Percentiles rank a stretch among this genome's conserved stretches.
Conservation (phyloP, 2,113 vertebrate genomes). For the Nematolebias whitei region DNA sequence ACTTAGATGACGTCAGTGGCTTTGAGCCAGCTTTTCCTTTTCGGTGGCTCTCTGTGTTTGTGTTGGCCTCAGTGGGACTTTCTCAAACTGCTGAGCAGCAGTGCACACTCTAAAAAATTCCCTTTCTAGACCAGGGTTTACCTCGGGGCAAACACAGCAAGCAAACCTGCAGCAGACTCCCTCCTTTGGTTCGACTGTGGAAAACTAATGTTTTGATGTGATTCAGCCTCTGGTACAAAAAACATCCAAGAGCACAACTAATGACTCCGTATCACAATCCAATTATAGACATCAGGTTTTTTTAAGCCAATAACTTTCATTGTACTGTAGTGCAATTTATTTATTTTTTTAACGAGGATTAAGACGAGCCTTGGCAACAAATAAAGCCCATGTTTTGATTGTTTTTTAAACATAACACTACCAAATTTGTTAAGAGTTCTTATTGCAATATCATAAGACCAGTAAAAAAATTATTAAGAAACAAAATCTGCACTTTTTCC, state of each 20-base stretch:
- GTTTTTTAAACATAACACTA: no score
- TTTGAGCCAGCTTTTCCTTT: conserved; percentile 88
- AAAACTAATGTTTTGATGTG: conserved; percentile 51
- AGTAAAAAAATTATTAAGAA: no score
- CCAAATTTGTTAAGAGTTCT: no score
- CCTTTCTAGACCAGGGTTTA: conserved; percentile 89
- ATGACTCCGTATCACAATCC: conserved; percentile 31
- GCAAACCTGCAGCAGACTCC: conserved; percentile 53
- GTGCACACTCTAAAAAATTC: conserved; percentile 88
- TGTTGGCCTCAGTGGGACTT: conserved; percentile 84
- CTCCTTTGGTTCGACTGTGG: conserved; percentile 43
- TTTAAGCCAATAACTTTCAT: no score
- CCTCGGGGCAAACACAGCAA: conserved; percentile 82
- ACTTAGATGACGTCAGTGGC: conserved; percentile 94
- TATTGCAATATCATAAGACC: no score
- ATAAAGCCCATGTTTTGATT: no score
- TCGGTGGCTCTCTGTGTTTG: conserved; percentile 84
- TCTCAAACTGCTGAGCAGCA: conserved; percentile 84
- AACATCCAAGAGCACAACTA: conserved; percentile 52
- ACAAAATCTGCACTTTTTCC: no score
- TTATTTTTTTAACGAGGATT: no score
- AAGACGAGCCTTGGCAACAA: no score
- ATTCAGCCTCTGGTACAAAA: conserved; percentile 39
- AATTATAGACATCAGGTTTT: no score
- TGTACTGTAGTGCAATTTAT: no score